Base-by-base conservation (phyloP, 2,797 vertebrate genomes). In the Paramormyrops hopkinsi region DNA sequence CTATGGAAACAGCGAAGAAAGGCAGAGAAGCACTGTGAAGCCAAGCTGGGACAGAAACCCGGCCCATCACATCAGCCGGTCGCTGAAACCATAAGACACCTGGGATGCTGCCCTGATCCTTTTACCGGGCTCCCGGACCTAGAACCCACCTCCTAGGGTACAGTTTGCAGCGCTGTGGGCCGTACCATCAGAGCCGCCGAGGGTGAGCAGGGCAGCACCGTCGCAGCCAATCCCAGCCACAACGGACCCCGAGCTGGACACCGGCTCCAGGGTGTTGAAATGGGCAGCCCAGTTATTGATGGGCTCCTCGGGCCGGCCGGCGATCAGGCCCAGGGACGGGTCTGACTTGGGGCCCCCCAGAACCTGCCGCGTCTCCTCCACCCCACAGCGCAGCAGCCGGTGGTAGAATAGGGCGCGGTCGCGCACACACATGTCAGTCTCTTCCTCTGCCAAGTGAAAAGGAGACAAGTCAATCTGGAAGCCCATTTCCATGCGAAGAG, bases 321-420 rank as follows among this genome's bases (percentile, higher is more conserved):
- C 97, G 92, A 99, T 94, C 54, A 98, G 95, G 5, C 97, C 96
- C 85, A 99, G 93, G 48, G 97, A 97, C 0, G 97, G 97, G 93
- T 99, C 98, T 1, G 97, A 98, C 91, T 96, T 96, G 12, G 97
- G 97, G 89, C 97, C 97, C 29, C 96, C 97, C 33, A 99, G 93
- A 59, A 98, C 93, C 17, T 89, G 92, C 9, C 93, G 95, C 1
- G 95, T 96, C 62, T 97, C 94, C 41, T 97, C 96, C 54, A 96
- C 92, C 29, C 98, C 97, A 59, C 94, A 91, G 88, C 96, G 96
- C 92, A 99, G 93, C 54, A 99, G 96, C 89, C 97, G 96, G 90
- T 99, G 99, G 94, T 97, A 99, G 92, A 99, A 96, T n/a, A 98
- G 93, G 0, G 97, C 97, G 19, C 97, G 97, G 93, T 99, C 97